Conservation (phyloP, 2,797 vertebrate species). For the Lacerta agilis region DNA sequence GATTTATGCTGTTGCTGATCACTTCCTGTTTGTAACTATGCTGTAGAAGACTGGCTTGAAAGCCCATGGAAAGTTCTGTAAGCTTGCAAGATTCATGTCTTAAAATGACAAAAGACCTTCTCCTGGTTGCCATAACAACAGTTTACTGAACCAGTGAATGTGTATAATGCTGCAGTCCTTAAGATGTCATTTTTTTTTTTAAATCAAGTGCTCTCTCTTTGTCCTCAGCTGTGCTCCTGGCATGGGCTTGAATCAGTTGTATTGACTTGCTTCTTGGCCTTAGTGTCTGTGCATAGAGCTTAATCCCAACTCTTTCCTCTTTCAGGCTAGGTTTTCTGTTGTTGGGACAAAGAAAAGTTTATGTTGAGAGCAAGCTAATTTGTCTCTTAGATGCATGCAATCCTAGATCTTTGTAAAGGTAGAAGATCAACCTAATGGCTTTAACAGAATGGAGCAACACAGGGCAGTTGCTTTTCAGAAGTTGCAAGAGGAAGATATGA, state of each 20-base stretch:
- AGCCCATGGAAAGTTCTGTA: not conserved
- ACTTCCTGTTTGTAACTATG: slow-evolving; percentile 23
- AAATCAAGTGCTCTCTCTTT: slow-evolving; percentile 14
- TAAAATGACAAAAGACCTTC: slow-evolving; percentile 16
- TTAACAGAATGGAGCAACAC: not conserved
- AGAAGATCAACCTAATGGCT: slow-evolving; percentile 12
- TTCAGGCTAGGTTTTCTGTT: not conserved
- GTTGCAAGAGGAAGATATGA: slow-evolving; percentile 1
- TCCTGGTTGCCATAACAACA: slow-evolving; percentile 57
- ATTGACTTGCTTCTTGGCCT: slow-evolving; percentile 36
- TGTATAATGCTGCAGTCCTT: slow-evolving; percentile 48
- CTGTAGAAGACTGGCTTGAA: not conserved
- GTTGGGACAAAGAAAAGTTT: slow-evolving; percentile 18
- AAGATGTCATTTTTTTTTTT: slow-evolving; percentile 35
- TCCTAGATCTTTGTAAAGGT: not conserved
- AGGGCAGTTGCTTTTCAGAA: slow-evolving; percentile 15
- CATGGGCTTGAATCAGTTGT: slow-evolving; percentile 27
- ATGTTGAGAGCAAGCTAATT: slow-evolving; percentile 33
- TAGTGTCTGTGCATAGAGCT: not conserved
- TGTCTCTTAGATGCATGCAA: not conserved
- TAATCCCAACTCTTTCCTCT: not conserved
- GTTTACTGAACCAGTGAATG: not conserved
- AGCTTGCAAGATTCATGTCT: not conserved
- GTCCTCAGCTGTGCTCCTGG: slow-evolving; percentile 3
- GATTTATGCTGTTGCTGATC: slow-evolving; percentile 39